These are phyloP conservation scores for Xiphorhynchus elegans DNA, from an alignment of 2,113 vertebrate species.

Conservation along the genomic window DNA sequence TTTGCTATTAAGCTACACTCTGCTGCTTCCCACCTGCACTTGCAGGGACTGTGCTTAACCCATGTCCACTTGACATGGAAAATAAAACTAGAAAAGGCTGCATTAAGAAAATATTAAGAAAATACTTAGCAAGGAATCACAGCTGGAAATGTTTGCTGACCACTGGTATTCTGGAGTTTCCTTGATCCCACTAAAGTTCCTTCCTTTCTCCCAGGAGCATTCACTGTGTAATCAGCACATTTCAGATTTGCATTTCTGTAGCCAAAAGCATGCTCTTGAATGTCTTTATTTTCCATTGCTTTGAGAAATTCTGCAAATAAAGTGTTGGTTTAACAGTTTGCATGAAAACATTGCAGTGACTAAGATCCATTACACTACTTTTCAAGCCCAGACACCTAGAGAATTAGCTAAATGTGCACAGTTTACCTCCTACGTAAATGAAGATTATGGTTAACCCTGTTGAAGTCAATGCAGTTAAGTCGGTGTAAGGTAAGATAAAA, in stretches of 20 bases:
- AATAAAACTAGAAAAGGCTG: not conserved
- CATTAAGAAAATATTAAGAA: not conserved
- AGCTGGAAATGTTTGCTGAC: not conserved
- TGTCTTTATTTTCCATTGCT: not conserved
- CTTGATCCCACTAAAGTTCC: not conserved
- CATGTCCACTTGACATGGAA: not conserved
- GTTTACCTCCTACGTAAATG: slow-evolving; percentile 36
- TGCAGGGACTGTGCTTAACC: not conserved
- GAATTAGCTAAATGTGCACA: slow-evolving; percentile 61
- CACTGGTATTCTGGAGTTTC: not conserved
- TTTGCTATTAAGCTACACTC: not conserved
- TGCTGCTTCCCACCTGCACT: not conserved
- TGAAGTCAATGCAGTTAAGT: slow-evolving; percentile 2
- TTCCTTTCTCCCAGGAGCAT: not conserved
- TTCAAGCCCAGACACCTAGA: slow-evolving; percentile 52
- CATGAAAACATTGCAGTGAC: slow-evolving; percentile 50
- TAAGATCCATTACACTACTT: slow-evolving; percentile 50
- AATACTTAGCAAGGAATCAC: not conserved
- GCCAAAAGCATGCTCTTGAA: not conserved
- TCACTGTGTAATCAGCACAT: not conserved
- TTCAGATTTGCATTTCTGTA: not conserved
- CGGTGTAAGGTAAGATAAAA: not conserved
- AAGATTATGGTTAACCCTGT: slow-evolving; percentile 32
- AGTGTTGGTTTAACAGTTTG: slow-evolving; percentile 47
- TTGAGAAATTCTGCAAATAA: slow-evolving; percentile 41